Percentiles rank a stretch among this genome's conserved stretches.
Conservation (phyloP, 2,888 invertebrate species). For the Oscheius sp. region DNA sequence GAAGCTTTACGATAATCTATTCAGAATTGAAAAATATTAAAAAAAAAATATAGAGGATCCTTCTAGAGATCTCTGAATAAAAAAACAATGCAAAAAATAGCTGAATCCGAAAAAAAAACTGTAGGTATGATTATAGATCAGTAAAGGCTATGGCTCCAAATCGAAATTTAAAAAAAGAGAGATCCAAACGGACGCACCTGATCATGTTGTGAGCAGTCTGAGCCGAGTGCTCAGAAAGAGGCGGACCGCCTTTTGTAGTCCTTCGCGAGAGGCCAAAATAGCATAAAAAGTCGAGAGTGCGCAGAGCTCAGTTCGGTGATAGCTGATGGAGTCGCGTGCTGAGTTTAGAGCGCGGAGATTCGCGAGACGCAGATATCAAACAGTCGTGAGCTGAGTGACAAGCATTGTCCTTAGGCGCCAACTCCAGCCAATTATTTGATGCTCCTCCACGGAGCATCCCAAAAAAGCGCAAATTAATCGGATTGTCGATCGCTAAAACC, state of each 20-base stretch:
- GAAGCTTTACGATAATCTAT: no score
- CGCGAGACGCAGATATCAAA: conserved; percentile 23
- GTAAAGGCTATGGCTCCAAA: no score
- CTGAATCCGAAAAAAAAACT: no score
- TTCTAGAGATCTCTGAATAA: no score
- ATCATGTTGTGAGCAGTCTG: conserved; percentile 28
- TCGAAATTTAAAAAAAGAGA: no score
- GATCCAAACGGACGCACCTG: conserved; percentile 11
- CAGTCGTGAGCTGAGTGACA: conserved; percentile 30
- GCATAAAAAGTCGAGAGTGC: conserved; percentile 29
- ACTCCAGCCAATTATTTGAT: conserved; percentile 29
- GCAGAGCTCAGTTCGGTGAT: conserved; percentile 25
- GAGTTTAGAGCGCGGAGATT: conserved; percentile 13
- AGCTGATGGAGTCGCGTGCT: conserved; percentile 28
- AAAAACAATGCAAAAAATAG: no score
- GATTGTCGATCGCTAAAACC: conserved; percentile 1
- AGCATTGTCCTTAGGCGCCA: conserved; percentile 24
- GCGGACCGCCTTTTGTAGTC: conserved; percentile 31
- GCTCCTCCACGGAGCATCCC: neutral
- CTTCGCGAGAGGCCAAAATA: conserved; percentile 28
- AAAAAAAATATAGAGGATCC: no score
- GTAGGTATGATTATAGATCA: no score
- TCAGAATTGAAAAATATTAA: no score
- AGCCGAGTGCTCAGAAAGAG: conserved; percentile 27
- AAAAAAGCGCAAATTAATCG: conserved; percentile 23